These are phyloP conservation scores for Apolygus lucorum DNA, from an alignment of 1,140 invertebrate genomes.

Conservation along the genomic window DNA sequence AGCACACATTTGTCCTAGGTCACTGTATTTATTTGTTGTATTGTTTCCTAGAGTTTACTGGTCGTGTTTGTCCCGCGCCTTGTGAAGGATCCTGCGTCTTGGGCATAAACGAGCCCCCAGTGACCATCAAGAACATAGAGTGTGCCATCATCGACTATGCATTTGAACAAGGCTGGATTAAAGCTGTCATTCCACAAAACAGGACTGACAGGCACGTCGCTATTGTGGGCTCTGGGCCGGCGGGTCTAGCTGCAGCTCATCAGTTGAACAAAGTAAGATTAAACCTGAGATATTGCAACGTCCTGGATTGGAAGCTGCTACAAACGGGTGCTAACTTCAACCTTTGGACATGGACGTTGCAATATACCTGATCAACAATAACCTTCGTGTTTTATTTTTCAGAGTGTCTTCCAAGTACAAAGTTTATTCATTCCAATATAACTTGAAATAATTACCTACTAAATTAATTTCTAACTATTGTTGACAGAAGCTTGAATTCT, in stretches of 20 bases:
- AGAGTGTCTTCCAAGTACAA: no score
- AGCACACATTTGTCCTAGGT: no score
- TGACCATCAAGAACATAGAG: constrained; percentile 99
- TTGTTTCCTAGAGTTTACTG: constrained; percentile 87
- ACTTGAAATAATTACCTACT: no score
- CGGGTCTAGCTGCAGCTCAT: constrained; percentile 92
- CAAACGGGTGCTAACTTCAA: no score
- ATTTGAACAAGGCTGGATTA: constrained; percentile 94
- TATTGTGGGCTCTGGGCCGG: constrained; percentile 90
- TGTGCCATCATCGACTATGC: constrained; percentile 98
- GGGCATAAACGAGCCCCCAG: constrained; percentile 89
- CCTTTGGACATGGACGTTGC: no score
- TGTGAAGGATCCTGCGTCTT: constrained; percentile 97
- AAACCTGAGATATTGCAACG: neutral
- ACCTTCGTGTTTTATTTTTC: no score
- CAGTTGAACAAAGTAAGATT: constrained; percentile 90
- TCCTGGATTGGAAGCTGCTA: no score
- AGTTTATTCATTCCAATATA: no score
- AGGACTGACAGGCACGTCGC: constrained; percentile 82
- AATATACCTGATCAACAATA: no score
- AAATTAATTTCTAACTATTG: no score
- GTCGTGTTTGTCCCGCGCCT: constrained; percentile 94
- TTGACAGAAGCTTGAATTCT: no score
- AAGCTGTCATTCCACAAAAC: constrained; percentile 58
- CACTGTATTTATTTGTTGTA: no score